Evolutionary conservation across 2,797 vertebrate genomes (phyloP).

Genomic region (Remorina albescens): DNA sequence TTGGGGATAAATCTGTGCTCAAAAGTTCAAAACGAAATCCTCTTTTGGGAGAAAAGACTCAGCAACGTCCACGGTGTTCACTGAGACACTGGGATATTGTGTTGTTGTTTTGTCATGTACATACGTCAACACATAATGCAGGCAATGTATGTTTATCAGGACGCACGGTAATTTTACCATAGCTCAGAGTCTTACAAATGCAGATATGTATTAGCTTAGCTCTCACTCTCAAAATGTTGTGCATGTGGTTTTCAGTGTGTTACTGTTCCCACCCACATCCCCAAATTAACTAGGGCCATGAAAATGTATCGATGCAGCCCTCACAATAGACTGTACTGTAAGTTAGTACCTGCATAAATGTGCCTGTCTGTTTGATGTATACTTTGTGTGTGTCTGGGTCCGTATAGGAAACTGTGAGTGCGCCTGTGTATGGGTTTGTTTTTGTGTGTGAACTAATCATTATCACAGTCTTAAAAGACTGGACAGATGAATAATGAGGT

Average conservation of each 20-base stretch:
- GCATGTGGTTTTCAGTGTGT: background rate
- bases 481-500: slow-evolving; percentile 53
- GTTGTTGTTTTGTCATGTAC: background rate
- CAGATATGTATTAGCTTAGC: slow-evolving; percentile 7
- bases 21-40: slow-evolving; percentile 27
- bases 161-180: background rate
- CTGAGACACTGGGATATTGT: background rate
- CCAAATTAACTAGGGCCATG: slow-evolving; percentile 33
- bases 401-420: slow-evolving; percentile 2
- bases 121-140: background rate
- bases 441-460: slow-evolving; percentile 30
- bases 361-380: slow-evolving; percentile 14
- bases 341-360: slow-evolving; percentile 48
- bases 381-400: background rate
- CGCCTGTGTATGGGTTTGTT: background rate
- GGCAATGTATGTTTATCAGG: too few relatives aligned
- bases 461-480: slow-evolving; percentile 30
- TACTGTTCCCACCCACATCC: slow-evolving; percentile 29
- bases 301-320: slow-evolving; percentile 56
- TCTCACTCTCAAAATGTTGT: background rate
- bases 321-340: slow-evolving; percentile 24
- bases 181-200: background rate
- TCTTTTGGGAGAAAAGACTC: slow-evolving; percentile 21
- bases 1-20: slow-evolving; percentile 23
- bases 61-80: background rate